Evolutionary conservation across 2,888 invertebrate species (phyloP).

Genomic region (Gasteruption jaculator): DNA sequence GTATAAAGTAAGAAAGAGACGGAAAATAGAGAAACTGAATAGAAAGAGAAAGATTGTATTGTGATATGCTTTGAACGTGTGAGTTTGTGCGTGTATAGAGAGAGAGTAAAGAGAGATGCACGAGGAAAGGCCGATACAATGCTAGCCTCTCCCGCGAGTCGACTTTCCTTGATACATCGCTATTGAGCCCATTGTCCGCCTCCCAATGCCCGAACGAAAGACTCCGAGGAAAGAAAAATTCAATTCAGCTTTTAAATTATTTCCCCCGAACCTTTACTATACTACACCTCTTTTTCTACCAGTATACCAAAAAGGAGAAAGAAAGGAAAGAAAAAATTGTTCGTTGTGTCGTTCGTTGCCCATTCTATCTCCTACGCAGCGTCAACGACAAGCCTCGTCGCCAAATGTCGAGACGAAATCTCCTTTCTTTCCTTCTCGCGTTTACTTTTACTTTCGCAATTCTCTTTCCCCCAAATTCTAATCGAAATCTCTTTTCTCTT

Average conservation of each 20-base stretch:
- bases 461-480: neutral
- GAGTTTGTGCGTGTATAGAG: constrained; percentile 7
- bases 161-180: constrained; percentile 53
- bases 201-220: constrained; percentile 51
- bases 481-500: neutral
- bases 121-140: constrained; percentile 50
- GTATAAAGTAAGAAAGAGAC: constrained; percentile 17
- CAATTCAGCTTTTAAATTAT: constrained; percentile 53
- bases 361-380: constrained; percentile 29
- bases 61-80: no score
- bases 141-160: constrained; percentile 49
- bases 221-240: constrained; percentile 50
- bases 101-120: constrained; percentile 23
- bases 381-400: constrained; percentile 30
- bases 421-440: constrained; percentile 11
- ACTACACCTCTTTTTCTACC: constrained; percentile 20
- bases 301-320: constrained; percentile 14
- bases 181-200: constrained; percentile 52
- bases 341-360: constrained; percentile 35
- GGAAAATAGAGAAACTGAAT: constrained; percentile 2
- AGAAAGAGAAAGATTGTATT: constrained; percentile 6
- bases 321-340: constrained; percentile 27
- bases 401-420: constrained; percentile 25
- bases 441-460: neutral
- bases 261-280: constrained; percentile 33